A percentile compares a stretch with the other conserved stretches of the same genome.
phyloP scores from a whole-genome alignment of 2,888 invertebrate species.

The Pandemis heparana region DNA sequence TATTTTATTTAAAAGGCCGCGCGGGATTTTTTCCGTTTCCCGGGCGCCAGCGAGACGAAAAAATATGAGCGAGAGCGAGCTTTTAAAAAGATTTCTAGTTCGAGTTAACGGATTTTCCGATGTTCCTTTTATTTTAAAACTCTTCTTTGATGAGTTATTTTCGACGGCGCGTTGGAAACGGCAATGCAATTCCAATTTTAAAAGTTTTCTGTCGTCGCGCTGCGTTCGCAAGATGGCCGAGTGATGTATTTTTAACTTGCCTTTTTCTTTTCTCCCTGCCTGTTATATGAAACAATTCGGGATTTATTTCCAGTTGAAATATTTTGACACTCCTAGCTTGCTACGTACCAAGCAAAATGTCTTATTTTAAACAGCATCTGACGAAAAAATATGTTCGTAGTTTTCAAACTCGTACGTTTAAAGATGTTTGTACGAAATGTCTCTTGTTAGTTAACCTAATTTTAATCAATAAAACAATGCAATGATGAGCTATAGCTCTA shows the following conservation, averaged over 20 bases:
- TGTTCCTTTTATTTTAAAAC: conserved; percentile 44
- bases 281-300: neutral
- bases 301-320: neutral
- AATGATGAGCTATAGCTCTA: no score
- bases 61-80: conserved; percentile 48
- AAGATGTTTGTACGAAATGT: no score
- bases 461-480: no score
- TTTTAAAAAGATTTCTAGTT: conserved; percentile 45
- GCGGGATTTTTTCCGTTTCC: conserved; percentile 6
- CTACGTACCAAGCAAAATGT: no score
- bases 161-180: conserved; percentile 42
- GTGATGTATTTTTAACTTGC: conserved; percentile 40
- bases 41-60: conserved; percentile 28
- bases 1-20: conserved; percentile 19
- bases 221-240: conserved; percentile 31
- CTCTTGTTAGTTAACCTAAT: no score
- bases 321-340: neutral
- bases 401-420: no score
- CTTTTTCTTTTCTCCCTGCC: neutral
- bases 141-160: conserved; percentile 59
- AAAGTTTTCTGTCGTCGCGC: conserved; percentile 51
- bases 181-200: conserved; percentile 51
- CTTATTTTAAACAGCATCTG: no score
- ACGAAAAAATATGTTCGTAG: no score
- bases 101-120: conserved; percentile 42